Conservation (phyloP, 1,140 invertebrate genomes). For the Pseudomyrmex sp. region DNA sequence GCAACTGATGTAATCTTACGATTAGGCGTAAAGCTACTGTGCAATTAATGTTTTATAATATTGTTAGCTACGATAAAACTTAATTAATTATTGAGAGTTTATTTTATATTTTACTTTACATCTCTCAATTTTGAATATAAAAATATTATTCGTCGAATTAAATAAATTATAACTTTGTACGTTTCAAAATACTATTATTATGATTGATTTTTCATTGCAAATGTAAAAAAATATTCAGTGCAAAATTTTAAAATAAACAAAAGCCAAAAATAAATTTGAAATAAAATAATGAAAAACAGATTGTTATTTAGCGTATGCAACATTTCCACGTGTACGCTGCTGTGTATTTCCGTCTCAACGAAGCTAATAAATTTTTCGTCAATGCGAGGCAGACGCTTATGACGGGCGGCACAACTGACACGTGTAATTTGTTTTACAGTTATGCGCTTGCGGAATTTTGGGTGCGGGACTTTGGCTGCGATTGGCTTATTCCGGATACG, state of each 20-base stretch:
- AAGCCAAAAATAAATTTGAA: neutral
- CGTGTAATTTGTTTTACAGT: slow-evolving; percentile 84
- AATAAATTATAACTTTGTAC: too few species aligned
- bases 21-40: neutral
- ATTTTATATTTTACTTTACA: neutral
- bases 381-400: slow-evolving; percentile 1
- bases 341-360: neutral
- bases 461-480: slow-evolving; percentile 91
- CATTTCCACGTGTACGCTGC: too few species aligned
- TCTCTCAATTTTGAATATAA: neutral
- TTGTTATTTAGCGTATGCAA: neutral
- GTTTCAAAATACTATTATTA: too few species aligned
- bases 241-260: too few species aligned
- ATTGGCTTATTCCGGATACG: slow-evolving; percentile 89
- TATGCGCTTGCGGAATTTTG: slow-evolving; percentile 91
- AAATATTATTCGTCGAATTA: neutral
- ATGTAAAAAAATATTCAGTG: too few species aligned
- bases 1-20: too few species aligned
- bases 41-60: too few species aligned
- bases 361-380: neutral
- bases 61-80: neutral
- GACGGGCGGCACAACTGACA: slow-evolving; percentile 24
- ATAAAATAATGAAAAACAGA: neutral
- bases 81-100: neutral
- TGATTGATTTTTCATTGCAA: too few species aligned